Evolutionary conservation across 64 coral and sea anemone genomes (phyloP).

Genomic region (Anthopleura sola): DNA sequence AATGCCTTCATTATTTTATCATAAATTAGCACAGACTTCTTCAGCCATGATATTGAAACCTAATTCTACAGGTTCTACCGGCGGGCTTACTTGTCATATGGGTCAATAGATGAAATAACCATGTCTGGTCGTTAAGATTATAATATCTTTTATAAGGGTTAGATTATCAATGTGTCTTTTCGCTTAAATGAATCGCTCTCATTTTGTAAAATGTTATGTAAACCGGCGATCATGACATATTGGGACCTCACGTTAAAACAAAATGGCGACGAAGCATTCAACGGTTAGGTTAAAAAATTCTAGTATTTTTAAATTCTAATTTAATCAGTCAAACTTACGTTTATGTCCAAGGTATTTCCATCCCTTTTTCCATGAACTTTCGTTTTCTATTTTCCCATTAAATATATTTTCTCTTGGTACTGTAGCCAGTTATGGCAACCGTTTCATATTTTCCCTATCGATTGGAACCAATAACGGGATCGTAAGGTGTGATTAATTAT

Average conservation of each 20-base stretch:
- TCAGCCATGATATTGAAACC: neutral
- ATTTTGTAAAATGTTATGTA: too few relatives aligned
- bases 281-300: neutral
- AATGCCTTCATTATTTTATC: too few relatives aligned
- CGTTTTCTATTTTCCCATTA: neutral
- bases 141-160: too few relatives aligned
- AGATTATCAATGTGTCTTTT: too few relatives aligned
- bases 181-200: too few relatives aligned
- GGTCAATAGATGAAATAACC: too few relatives aligned
- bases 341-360: neutral
- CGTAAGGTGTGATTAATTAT: neutral
- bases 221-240: neutral
- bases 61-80: neutral
- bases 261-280: neutral
- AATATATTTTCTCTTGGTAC: neutral
- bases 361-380: neutral
- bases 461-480: neutral
- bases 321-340: neutral
- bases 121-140: too few relatives aligned
- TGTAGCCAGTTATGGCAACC: neutral
- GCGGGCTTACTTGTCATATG: neutral
- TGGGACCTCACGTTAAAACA: neutral
- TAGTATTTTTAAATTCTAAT: neutral
- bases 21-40: too few relatives aligned
- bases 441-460: neutral